Conservation (phyloP, 1,140 invertebrate genomes). For the Pollicipes pollicipes region DNA sequence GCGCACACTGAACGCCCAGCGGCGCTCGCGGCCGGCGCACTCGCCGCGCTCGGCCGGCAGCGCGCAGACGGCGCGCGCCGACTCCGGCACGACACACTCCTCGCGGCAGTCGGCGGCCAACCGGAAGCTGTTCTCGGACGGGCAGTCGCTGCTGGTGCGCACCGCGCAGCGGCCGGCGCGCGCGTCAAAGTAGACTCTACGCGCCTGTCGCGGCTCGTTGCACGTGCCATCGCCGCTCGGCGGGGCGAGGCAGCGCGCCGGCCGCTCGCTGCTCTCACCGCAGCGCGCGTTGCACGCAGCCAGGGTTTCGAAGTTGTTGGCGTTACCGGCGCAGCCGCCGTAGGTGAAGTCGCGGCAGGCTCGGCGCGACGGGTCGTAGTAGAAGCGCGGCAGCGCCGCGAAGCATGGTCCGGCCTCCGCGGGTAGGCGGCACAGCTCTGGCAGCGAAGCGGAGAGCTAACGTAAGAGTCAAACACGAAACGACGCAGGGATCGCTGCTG, state of each 20-base stretch:
- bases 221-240: not conserved
- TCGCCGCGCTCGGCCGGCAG: not conserved
- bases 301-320: conserved; percentile 49
- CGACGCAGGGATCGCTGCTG: no score
- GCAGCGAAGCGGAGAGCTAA: no score
- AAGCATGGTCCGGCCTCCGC: conserved; percentile 37
- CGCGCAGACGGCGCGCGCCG: not conserved
- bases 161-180: not conserved
- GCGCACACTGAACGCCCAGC: not conserved
- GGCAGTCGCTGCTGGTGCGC: not conserved
- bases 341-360: conserved; percentile 58
- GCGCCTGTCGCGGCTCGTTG: no score
- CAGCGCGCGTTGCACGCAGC: conserved; percentile 40
- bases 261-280: conserved; percentile 34
- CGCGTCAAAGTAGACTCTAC: not conserved
- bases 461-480: no score
- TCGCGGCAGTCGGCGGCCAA: not conserved
- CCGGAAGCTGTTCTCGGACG: not conserved
- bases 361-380: conserved; percentile 24
- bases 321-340: conserved; percentile 71
- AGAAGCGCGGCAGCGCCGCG: conserved; percentile 29
- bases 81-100: not conserved
- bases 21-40: not conserved
- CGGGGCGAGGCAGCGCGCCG: conserved; percentile 17
- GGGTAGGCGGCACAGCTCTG: conserved; percentile 34